Conservation (phyloP, 2,888 invertebrate genomes). For the Alcis repandata region DNA sequence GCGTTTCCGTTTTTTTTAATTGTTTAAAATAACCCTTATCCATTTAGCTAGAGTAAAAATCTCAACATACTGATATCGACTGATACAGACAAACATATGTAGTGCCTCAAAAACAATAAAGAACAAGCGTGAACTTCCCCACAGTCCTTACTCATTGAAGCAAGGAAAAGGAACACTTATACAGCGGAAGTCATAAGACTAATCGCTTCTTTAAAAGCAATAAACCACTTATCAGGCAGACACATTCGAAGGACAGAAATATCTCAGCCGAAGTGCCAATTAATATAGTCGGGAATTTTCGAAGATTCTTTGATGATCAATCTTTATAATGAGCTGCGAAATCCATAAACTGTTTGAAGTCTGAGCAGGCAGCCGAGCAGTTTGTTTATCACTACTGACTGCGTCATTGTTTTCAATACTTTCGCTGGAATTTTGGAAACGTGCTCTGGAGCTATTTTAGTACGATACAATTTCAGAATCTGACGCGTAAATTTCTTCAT, state of each 20-base stretch:
- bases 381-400: slow-evolving; percentile 36
- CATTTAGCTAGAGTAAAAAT: background rate
- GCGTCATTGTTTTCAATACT: slow-evolving; percentile 53
- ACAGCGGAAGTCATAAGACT: slow-evolving; percentile 21
- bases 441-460: slow-evolving; percentile 61
- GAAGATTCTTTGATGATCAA: slow-evolving; percentile 31
- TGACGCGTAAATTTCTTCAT: slow-evolving; percentile 58
- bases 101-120: slow-evolving; percentile 15
- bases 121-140: slow-evolving; percentile 41
- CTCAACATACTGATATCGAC: background rate
- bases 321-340: slow-evolving; percentile 33
- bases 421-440: slow-evolving; percentile 51
- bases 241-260: slow-evolving; percentile 21
- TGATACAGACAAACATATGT: background rate
- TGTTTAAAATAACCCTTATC: slow-evolving; percentile 27
- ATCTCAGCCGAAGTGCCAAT: slow-evolving; percentile 18
- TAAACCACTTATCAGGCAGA: slow-evolving; percentile 26
- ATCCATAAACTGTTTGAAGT: slow-evolving; percentile 32
- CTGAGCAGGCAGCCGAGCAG: slow-evolving; percentile 4
- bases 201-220: slow-evolving; percentile 23
- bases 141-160: slow-evolving; percentile 46
- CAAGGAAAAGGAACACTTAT: slow-evolving; percentile 23
- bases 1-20: slow-evolving; percentile 72
- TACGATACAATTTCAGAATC: slow-evolving; percentile 59
- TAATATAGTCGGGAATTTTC: slow-evolving; percentile 12